A percentile compares a stretch with the other conserved stretches of the same genome.
Conservation (phyloP, 2,888 invertebrate genomes). For the Machimus rusticus region DNA sequence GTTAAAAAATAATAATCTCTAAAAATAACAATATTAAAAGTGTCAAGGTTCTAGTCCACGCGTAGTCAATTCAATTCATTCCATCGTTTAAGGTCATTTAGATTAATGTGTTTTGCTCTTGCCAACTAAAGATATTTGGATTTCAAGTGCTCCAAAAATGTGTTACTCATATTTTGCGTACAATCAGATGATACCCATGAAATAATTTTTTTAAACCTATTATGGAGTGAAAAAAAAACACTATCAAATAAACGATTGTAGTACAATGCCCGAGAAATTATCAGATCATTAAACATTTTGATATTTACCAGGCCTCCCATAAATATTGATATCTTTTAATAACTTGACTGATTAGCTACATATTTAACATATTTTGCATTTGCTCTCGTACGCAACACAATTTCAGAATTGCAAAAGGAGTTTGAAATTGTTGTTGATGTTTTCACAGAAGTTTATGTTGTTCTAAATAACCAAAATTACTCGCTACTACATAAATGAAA, state of each 20-base stretch:
- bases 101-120: not conserved
- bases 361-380: not conserved
- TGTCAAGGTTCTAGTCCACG: not conserved
- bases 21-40: not conserved
- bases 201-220: not conserved
- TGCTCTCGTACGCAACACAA: not conserved
- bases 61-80: not conserved
- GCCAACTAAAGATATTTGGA: not conserved
- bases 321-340: not conserved
- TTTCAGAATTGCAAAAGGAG: not conserved
- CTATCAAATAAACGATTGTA: not conserved
- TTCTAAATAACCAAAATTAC: too few species aligned
- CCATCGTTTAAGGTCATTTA: not conserved
- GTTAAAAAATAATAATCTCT: not conserved
- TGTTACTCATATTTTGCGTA: not conserved
- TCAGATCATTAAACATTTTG: not conserved
- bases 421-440: too few species aligned
- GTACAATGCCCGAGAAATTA: not conserved
- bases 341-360: not conserved
- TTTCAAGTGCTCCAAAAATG: not conserved
- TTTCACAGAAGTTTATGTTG: too few species aligned
- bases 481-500: not conserved
- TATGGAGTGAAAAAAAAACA: too few species aligned
- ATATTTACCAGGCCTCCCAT: not conserved
- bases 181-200: not conserved